These are phyloP conservation scores for Limnephilus marmoratus DNA, from an alignment of 2,888 invertebrate species.

Conservation along the genomic window DNA sequence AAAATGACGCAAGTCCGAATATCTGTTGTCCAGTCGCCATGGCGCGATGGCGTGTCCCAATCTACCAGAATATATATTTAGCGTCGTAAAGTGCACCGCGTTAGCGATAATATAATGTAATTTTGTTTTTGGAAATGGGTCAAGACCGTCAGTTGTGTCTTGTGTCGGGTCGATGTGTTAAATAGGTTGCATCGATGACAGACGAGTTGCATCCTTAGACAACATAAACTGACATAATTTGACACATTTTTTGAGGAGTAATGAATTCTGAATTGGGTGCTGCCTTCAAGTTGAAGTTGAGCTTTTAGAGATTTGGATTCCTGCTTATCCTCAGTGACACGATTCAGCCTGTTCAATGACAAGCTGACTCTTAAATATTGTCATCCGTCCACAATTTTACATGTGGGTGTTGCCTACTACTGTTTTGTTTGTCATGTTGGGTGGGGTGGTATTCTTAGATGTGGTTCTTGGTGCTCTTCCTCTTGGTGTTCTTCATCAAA, in stretches of 20 bases:
- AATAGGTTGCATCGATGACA: background rate
- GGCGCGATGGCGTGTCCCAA: background rate
- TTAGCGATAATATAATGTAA: background rate
- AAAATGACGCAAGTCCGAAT: background rate
- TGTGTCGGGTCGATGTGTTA: background rate
- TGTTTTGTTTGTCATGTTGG: background rate
- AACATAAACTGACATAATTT: background rate
- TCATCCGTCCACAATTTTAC: background rate
- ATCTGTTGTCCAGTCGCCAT: background rate
- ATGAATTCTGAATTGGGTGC: too few relatives aligned
- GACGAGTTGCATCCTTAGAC: background rate
- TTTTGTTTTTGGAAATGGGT: constrained; percentile 59
- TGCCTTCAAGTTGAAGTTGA: too few relatives aligned
- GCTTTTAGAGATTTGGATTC: too few relatives aligned
- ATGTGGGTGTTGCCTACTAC: constrained; percentile 9
- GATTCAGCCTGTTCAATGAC: too few relatives aligned
- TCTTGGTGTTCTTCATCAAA: too few relatives aligned
- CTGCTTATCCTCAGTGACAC: too few relatives aligned
- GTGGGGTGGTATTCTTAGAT: background rate
- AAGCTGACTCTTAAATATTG: too few relatives aligned
- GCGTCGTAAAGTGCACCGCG: constrained; percentile 16
- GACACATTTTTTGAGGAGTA: too few relatives aligned
- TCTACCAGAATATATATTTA: background rate
- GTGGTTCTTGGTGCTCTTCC: background rate
- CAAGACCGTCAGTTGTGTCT: constrained; percentile 49